Evolutionary conservation across 2,888 invertebrate species (phyloP).

Genomic region (Argynnis bischoffii): DNA sequence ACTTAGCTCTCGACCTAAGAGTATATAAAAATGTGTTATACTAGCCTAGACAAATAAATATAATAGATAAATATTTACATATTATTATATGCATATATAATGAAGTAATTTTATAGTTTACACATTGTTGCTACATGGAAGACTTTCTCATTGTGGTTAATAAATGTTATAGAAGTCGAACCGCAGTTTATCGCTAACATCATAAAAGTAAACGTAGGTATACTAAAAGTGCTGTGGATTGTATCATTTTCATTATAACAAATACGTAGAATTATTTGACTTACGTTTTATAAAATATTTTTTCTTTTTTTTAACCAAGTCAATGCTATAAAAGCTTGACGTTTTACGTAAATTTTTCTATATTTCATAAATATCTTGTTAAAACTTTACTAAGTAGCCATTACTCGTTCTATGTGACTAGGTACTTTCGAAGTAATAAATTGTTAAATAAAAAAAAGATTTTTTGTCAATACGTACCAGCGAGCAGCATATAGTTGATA

Average conservation of each 20-base stretch:
- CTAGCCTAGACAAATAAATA: neutral
- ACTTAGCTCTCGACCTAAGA: slow-evolving; percentile 82
- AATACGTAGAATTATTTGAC: no score
- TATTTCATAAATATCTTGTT: no score
- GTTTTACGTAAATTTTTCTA: no score
- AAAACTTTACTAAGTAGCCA: no score
- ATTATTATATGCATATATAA: neutral
- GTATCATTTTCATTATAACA: no score
- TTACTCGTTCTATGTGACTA: no score
- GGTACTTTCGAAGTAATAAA: no score
- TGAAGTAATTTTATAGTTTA: neutral
- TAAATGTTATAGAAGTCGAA: slow-evolving; percentile 2
- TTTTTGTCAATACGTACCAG: slow-evolving; percentile 77
- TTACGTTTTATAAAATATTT: no score
- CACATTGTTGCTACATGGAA: slow-evolving; percentile 7
- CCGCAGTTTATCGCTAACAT: slow-evolving; percentile 14
- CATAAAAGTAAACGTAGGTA: neutral
- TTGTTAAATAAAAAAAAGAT: neutral
- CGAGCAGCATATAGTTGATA: slow-evolving; percentile 90
- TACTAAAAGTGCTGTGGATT: no score
- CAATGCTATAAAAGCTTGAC: no score
- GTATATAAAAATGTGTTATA: slow-evolving; percentile 1
- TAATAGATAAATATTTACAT: neutral
- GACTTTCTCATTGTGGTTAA: slow-evolving; percentile 29
- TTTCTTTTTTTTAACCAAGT: no score